Evolutionary conservation across 2,113 vertebrate species (phyloP), one percentile per base, ranked within the genome.

Genomic region (Rhinoderma darwinii): DNA sequence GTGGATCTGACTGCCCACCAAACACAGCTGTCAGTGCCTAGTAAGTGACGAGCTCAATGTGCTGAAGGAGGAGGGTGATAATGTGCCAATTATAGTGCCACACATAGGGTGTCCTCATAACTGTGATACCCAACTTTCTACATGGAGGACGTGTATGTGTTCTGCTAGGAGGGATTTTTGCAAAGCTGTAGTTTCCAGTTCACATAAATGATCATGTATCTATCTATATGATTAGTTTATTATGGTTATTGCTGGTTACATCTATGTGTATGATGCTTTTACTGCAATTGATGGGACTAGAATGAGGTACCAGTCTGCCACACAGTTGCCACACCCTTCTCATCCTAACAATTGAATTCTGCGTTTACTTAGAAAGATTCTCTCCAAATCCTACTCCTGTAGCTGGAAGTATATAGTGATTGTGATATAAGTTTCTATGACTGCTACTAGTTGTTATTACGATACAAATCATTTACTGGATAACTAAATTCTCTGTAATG

Each of bases 241-340:
- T 72, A 35, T 15, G 35, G 68, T 18, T 37, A 18, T 30, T 30
- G 6, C 4, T 30, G 25, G 14, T 37, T n/a, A n/a, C n/a, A n/a
- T n/a, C n/a, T 72, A 37, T 9, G 68, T 5, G 1, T 15, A 72
- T 77, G 44, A n/a, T 27, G 6, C 18, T n/a, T 2, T 1, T 50
- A 15, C 41, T 77, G 51, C 78, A 61, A 41, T 22, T 63, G 32
- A 50, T 81, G 51, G 37, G 25, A 50, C 11, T 77, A 32, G 14
- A 50, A 20, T 77, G 75, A 50, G 75, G 74, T 30, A 81, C 22
- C 78, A 81, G 51, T 12, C 56, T 41, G 59, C 15, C 59, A 66
- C 37, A 5, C n/a, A 5, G 54, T 39, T 51, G 82, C 82, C 82
- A 83, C 82, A 83, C 82, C 82, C 82, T 72, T 20, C 17, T 47